These are phyloP conservation scores for Engraulis encrasicolus DNA, from an alignment of 2,113 vertebrate species.

Conservation along the genomic window DNA sequence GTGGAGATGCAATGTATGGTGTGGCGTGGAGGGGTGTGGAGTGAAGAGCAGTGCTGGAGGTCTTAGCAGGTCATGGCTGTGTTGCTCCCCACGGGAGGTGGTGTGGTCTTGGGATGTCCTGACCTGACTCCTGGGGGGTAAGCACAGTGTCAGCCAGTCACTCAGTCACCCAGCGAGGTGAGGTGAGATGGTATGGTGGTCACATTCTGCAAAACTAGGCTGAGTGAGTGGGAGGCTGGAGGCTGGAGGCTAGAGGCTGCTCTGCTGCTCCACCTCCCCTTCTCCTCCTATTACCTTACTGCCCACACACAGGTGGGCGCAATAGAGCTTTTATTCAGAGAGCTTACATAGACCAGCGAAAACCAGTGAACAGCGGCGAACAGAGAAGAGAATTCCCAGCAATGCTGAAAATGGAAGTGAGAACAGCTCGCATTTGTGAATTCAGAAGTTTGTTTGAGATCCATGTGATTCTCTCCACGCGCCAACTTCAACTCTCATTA, in stretches of 20 bases:
- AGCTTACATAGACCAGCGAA: not conserved
- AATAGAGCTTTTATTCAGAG: not conserved
- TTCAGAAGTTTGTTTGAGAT: conserved; percentile 11
- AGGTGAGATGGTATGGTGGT: not conserved
- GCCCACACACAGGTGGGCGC: conserved; percentile 4
- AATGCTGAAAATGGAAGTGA: not conserved
- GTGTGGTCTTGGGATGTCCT: not conserved
- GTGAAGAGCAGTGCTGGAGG: not conserved
- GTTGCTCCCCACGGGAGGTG: not conserved
- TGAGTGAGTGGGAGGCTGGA: not conserved
- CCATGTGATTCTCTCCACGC: not conserved
- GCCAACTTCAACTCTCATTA: not conserved
- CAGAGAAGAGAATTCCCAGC: not conserved
- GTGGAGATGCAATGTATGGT: not conserved
- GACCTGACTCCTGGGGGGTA: not conserved
- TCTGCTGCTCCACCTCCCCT: not conserved
- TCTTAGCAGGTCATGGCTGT: conserved; percentile 10
- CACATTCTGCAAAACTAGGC: not conserved
- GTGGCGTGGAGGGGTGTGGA: not conserved
- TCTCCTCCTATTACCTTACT: not conserved
- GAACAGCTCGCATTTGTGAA: not conserved
- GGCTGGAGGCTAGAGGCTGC: not conserved
- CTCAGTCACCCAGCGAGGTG: too few relatives aligned
- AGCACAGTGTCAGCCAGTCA: not conserved
- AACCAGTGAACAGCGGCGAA: too few relatives aligned